Conservation (phyloP, 2,113 vertebrate genomes). For the Phrynosoma blainvillii region DNA sequence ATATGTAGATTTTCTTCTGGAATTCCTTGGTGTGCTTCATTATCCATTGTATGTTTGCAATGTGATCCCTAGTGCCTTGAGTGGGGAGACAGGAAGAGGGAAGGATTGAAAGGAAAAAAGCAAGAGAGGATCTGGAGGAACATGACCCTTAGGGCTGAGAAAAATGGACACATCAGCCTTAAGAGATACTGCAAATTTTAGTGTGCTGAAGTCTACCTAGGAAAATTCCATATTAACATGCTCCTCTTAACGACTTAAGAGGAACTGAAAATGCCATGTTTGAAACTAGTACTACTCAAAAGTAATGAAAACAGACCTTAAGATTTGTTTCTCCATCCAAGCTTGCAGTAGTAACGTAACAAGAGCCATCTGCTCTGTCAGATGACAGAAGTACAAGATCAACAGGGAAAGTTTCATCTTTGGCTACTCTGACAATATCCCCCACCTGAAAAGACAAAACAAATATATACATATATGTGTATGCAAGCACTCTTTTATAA, state of each 20-base stretch:
- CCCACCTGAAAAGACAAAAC: slow-evolving; percentile 81
- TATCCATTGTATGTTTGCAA: no score
- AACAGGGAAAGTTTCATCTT: slow-evolving; percentile 97
- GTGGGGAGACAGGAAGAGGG: no score
- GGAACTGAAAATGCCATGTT: background rate
- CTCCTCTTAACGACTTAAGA: background rate
- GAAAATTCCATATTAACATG: background rate
- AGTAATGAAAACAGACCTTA: slow-evolving; percentile 79
- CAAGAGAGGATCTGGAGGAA: no score
- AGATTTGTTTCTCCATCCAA: slow-evolving; percentile 98
- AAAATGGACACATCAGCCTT: background rate
- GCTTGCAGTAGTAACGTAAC: slow-evolving; percentile 95
- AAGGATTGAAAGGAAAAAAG: no score
- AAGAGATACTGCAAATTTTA: background rate
- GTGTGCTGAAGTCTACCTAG: background rate
- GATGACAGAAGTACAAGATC: slow-evolving; percentile 95
- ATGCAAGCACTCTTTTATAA: slow-evolving; percentile 18
- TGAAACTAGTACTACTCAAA: background rate
- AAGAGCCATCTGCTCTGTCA: slow-evolving; percentile 90
- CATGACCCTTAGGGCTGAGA: background rate
- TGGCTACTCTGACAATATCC: slow-evolving; percentile 97
- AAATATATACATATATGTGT: background rate
- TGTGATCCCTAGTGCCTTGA: no score
- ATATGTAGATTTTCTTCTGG: no score
- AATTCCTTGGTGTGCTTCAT: no score